Conservation (phyloP, 1,140 invertebrate species). For the Drosophila sproati region DNA sequence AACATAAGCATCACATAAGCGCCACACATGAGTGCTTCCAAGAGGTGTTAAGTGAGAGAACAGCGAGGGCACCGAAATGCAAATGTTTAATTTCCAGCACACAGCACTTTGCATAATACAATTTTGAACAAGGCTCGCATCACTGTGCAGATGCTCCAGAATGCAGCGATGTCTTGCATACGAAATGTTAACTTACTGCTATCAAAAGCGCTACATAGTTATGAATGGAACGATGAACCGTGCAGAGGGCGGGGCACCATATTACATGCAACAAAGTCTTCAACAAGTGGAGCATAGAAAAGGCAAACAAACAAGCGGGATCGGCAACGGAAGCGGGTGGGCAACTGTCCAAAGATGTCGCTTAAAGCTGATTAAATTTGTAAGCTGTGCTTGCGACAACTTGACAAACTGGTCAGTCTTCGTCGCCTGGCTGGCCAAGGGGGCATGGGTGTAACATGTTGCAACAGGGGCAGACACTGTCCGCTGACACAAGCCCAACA, state of each 20-base stretch:
- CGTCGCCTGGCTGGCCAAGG: constrained; percentile 1
- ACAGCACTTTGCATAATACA: constrained; percentile 36
- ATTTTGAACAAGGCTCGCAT: constrained; percentile 38
- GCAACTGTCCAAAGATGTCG: constrained; percentile 19
- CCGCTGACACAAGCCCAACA: neutral
- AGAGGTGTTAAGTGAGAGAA: constrained; percentile 63
- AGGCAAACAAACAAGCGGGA: constrained; percentile 12
- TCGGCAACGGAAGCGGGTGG: neutral
- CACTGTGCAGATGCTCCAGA: constrained; percentile 70
- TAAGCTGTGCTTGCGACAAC: constrained; percentile 64
- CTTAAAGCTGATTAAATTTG: constrained; percentile 79
- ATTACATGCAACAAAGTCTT: constrained; percentile 25
- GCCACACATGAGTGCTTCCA: constrained; percentile 60
- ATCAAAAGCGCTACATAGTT: constrained; percentile 71
- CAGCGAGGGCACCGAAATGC: constrained; percentile 30
- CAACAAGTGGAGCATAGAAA: constrained; percentile 62
- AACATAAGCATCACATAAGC: constrained; percentile 38
- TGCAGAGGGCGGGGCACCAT: constrained; percentile 4
- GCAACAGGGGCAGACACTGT: neutral
- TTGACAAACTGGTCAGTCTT: constrained; percentile 72
- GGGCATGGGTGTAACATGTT: constrained; percentile 21
- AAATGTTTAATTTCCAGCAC: constrained; percentile 54
- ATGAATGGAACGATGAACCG: constrained; percentile 54
- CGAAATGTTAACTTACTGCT: constrained; percentile 73
- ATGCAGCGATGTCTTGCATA: constrained; percentile 70